Conservation (phyloP, 2,888 invertebrate genomes). For the Nomada lathburiana region DNA sequence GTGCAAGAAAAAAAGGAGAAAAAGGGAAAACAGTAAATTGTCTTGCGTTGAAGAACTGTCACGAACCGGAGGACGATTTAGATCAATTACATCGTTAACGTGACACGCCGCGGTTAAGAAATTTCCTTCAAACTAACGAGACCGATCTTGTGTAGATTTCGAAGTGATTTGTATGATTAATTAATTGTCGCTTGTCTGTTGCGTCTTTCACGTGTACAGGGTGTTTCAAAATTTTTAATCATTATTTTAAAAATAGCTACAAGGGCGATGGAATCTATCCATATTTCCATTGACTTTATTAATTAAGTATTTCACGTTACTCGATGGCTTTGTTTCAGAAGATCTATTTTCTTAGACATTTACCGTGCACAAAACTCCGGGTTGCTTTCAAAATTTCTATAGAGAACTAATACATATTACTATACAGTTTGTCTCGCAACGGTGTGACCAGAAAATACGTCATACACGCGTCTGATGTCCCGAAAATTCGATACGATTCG, state of each 20-base stretch:
- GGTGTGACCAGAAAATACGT: conserved; percentile 6
- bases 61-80: conserved; percentile 4
- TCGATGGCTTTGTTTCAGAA: too few relatives aligned
- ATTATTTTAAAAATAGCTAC: not conserved
- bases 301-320: too few relatives aligned
- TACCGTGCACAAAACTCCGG: too few relatives aligned
- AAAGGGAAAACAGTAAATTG: too few relatives aligned
- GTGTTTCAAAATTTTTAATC: not conserved
- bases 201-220: not conserved
- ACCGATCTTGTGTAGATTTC: not conserved
- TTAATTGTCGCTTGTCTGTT: not conserved
- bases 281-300: too few relatives aligned
- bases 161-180: not conserved
- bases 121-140: not conserved
- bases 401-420: too few relatives aligned
- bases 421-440: not conserved
- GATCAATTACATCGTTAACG: conserved; percentile 23
- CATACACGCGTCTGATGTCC: conserved; percentile 18
- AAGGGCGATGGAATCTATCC: not conserved
- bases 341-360: not conserved
- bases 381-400: too few relatives aligned
- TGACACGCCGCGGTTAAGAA: conserved; percentile 12
- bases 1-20: not conserved
- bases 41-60: not conserved
- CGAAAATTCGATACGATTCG: conserved; percentile 7